phyloP scores from a whole-genome alignment of 37 sponge, comb jelly and placozoan genomes.

The Amphimedon queenslandica region DNA sequence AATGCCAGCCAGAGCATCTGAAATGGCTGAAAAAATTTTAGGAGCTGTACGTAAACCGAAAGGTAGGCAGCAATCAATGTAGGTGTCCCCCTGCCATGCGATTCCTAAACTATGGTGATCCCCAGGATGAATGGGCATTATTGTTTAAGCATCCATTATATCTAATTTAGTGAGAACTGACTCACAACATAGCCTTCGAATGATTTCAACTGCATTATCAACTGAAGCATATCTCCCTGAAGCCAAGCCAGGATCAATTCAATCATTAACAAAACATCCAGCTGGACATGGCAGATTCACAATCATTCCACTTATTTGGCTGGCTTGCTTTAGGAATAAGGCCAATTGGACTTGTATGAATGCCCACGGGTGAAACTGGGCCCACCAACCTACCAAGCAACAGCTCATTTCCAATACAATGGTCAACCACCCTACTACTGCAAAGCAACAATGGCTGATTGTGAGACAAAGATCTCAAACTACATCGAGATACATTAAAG shows the following conservation, averaged over 20 bases:
- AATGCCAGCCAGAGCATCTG: conserved; percentile 9
- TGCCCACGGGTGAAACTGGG: neutral
- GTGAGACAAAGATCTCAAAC: neutral
- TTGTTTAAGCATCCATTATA: neutral
- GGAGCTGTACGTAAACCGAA: conserved; percentile 19
- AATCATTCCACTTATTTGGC: conserved; percentile 4
- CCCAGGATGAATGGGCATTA: conserved; percentile 13
- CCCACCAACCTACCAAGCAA: conserved; percentile 6
- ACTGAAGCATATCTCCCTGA: neutral
- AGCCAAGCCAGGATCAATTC: neutral
- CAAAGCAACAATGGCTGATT: neutral
- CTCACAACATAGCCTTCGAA: neutral
- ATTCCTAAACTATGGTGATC: conserved; percentile 6
- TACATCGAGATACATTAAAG: neutral
- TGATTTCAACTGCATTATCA: neutral
- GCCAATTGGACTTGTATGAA: conserved; percentile 4
- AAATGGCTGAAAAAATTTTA: conserved; percentile 17
- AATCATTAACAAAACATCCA: conserved; percentile 3
- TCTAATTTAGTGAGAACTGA: conserved; percentile 2
- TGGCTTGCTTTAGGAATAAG: neutral
- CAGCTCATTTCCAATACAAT: neutral
- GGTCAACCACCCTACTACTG: too few species aligned
- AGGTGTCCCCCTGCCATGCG: neutral
- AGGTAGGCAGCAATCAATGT: conserved; percentile 1
- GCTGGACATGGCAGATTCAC: conserved; percentile 8